Percentiles rank a stretch among this genome's conserved stretches.
Conservation (phyloP, 2,797 vertebrate genomes). For the Manis pentadactyla region DNA sequence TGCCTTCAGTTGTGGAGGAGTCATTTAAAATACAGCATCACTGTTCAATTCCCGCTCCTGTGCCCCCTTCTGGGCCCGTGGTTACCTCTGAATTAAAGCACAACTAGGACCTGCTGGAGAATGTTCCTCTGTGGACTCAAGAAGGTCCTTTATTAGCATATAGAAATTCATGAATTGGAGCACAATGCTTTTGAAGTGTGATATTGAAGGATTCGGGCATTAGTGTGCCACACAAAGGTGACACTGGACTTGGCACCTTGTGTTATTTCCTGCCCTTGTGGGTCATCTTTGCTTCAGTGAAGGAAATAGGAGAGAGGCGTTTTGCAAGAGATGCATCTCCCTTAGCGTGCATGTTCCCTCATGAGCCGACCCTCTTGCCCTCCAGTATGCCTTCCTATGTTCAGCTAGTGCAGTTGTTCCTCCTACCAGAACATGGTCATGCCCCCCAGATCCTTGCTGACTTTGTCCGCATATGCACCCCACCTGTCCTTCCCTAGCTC, state of each 20-base stretch:
- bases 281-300: neutral
- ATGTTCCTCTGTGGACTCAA: neutral
- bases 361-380: neutral
- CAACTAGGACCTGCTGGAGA: neutral
- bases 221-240: neutral
- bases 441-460: neutral
- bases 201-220: neutral
- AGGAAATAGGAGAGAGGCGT: neutral
- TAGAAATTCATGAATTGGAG: neutral
- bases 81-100: constrained; percentile 8
- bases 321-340: neutral
- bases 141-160: constrained; percentile 3
- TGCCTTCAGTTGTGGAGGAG: constrained; percentile 33
- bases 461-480: neutral
- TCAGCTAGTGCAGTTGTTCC: fast-evolving
- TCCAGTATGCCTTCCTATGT: neutral
- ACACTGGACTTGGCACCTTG: neutral
- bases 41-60: neutral
- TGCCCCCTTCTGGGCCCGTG: neutral
- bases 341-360: neutral
- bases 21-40: constrained; percentile 54
- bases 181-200: neutral
- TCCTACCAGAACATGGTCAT: neutral
- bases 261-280: neutral
- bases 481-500: neutral